Conservation (phyloP, 2,888 invertebrate species). For the Limnephilus auricula region DNA sequence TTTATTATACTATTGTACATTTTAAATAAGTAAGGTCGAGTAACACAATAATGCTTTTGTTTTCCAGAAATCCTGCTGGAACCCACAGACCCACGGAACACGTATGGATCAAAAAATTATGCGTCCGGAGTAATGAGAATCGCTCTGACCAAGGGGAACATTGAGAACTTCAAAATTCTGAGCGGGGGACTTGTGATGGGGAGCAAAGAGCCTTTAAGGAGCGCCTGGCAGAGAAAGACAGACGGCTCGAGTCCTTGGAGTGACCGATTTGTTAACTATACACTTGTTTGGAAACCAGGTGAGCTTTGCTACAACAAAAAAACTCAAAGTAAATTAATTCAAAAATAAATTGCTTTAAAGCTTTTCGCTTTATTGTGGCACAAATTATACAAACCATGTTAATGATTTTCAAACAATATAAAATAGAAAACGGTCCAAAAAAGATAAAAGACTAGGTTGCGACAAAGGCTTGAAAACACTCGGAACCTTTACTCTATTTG, state of each 20-base stretch:
- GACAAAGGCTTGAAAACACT: too few relatives aligned
- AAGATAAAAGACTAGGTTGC: too few relatives aligned
- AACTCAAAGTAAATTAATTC: neutral
- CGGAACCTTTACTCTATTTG: too few relatives aligned
- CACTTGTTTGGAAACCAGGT: conserved; percentile 82
- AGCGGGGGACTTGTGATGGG: conserved; percentile 73
- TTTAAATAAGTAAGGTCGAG: neutral
- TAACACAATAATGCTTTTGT: neutral
- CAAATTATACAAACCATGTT: too few relatives aligned
- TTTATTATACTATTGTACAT: too few relatives aligned
- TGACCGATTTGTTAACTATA: conserved; percentile 83
- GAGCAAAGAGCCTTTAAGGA: conserved; percentile 74
- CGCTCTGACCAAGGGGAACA: conserved; percentile 84
- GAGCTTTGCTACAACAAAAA: conserved; percentile 44
- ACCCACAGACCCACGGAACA: conserved; percentile 76
- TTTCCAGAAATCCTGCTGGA: conserved; percentile 81
- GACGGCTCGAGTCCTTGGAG: conserved; percentile 75
- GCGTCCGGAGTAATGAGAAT: conserved; percentile 85
- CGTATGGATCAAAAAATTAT: conserved; percentile 80
- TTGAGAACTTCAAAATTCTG: conserved; percentile 71
- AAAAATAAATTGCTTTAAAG: too few relatives aligned
- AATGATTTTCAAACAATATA: too few relatives aligned
- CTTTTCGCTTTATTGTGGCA: too few relatives aligned
- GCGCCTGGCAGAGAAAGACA: conserved; percentile 70
- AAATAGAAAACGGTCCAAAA: too few relatives aligned